Evolutionary conservation across 2,888 invertebrate genomes (phyloP).

Genomic region (Cartodere bifasciata): DNA sequence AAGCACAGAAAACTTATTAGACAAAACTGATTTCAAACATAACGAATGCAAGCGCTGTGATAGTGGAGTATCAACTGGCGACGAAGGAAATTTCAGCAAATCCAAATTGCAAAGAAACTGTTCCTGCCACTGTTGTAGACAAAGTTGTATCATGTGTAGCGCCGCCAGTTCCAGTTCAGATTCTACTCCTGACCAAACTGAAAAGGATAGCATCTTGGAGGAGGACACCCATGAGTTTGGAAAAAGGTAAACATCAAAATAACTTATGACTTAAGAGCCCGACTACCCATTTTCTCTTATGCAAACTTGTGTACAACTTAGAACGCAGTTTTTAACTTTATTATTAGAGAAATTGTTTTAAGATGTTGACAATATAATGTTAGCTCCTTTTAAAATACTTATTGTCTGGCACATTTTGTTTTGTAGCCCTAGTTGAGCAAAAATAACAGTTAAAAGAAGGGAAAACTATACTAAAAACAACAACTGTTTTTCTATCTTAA

Average conservation of each 20-base stretch:
- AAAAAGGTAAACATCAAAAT: conserved; percentile 26
- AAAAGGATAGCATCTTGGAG: conserved; percentile 34
- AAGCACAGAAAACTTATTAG: conserved; percentile 34
- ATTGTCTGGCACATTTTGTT: too few relatives aligned
- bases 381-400: too few relatives aligned
- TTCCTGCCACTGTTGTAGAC: conserved; percentile 34
- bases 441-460: too few relatives aligned
- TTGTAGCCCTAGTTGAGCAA: too few relatives aligned
- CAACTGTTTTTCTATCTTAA: too few relatives aligned
- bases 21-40: conserved; percentile 38
- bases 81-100: conserved; percentile 36
- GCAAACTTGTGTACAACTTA: conserved; percentile 1
- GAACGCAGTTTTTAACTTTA: too few relatives aligned
- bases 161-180: conserved; percentile 31
- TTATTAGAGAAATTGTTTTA: too few relatives aligned
- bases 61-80: conserved; percentile 37
- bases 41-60: conserved; percentile 43
- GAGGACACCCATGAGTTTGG: conserved; percentile 32
- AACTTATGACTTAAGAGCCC: background rate
- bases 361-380: too few relatives aligned
- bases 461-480: too few relatives aligned
- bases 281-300: background rate
- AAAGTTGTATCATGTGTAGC: conserved; percentile 32
- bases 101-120: conserved; percentile 36
- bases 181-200: conserved; percentile 34